phyloP scores from a whole-genome alignment of 2,113 vertebrate species.

The Alethe diademata region DNA sequence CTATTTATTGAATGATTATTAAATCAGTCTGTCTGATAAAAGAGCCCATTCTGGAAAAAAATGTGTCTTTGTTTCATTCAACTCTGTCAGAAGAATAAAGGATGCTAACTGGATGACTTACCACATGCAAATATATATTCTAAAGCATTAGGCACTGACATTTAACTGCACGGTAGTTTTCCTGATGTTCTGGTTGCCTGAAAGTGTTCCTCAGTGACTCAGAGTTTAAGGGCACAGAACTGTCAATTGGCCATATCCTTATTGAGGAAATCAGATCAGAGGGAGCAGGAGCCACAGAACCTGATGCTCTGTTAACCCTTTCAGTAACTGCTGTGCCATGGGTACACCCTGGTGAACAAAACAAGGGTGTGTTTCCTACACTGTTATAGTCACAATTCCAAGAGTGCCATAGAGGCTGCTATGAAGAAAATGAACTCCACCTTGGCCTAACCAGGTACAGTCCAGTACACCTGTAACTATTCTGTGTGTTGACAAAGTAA shows the following conservation, averaged over 20 bases:
- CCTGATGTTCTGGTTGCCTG: neutral
- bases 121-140: neutral
- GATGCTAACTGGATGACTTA: neutral
- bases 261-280: neutral
- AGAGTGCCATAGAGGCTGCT: neutral
- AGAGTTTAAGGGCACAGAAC: neutral
- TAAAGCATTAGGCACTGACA: neutral
- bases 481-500: neutral
- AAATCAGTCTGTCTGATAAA: neutral
- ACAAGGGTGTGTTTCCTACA: neutral
- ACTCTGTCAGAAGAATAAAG: neutral
- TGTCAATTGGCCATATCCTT: neutral
- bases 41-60: neutral
- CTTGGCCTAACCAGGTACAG: neutral
- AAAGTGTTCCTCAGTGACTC: neutral
- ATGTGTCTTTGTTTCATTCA: neutral
- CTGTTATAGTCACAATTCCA: neutral
- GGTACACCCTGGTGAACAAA: neutral
- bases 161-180: neutral
- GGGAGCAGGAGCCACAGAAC: neutral
- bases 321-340: rapidly evolving
- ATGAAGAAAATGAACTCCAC: neutral
- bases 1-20: neutral
- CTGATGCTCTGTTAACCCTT: rapidly evolving
- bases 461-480: neutral